These are phyloP conservation scores for Brachionus angularis DNA, from an alignment of 1,140 invertebrate species.

Conservation along the genomic window DNA sequence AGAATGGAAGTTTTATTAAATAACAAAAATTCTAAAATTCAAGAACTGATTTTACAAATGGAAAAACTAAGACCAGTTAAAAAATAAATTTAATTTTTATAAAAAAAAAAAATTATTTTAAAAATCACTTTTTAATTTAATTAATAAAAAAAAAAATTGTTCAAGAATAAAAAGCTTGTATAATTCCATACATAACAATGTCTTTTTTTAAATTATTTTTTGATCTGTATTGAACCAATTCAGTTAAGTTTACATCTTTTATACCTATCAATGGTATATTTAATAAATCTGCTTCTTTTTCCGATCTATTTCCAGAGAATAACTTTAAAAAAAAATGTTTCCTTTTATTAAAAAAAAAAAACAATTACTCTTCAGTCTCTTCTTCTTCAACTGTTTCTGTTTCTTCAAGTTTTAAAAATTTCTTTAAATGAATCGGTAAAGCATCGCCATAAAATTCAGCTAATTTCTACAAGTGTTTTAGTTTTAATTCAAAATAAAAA, in stretches of 20 bases:
- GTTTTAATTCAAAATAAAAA: not conserved
- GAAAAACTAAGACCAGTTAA: slow-evolving; percentile 30
- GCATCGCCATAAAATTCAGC: not conserved
- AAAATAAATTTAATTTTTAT: slow-evolving; percentile 20
- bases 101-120: slow-evolving; percentile 8
- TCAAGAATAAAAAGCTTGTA: slow-evolving; percentile 32
- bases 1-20: slow-evolving; percentile 20
- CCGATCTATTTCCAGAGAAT: not conserved
- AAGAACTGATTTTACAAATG: not conserved
- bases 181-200: slow-evolving; percentile 13
- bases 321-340: not conserved
- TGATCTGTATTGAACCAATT: too few relatives aligned
- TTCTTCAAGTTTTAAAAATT: slow-evolving; percentile 24
- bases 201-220: slow-evolving; percentile 8
- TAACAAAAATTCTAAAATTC: slow-evolving; percentile 32
- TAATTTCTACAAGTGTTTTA: too few relatives aligned
- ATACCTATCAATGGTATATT: not conserved
- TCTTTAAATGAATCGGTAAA: not conserved
- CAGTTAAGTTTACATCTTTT: slow-evolving; percentile 10
- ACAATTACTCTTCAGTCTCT: not conserved
- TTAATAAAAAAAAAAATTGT: too few relatives aligned
- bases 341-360: too few relatives aligned
- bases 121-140: not conserved
- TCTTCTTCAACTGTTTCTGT: not conserved
- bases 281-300: not conserved